Conservation (phyloP, 2,113 vertebrate species). For the Rhinoderma darwinii region DNA sequence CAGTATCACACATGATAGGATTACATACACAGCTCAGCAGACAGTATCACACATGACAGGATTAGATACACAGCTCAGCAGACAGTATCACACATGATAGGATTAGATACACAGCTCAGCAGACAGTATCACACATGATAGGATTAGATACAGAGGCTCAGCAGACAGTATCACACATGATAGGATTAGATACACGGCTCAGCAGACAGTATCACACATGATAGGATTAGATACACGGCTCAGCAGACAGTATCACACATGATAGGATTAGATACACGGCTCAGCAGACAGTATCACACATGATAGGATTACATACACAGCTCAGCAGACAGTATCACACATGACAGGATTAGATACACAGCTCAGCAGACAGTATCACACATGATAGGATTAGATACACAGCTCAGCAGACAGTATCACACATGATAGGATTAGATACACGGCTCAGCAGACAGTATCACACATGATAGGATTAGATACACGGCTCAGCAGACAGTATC, state of each 20-base stretch:
- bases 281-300: background rate
- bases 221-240: background rate
- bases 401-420: background rate
- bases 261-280: background rate
- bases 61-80: slow-evolving; percentile 17
- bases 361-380: background rate
- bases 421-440: background rate
- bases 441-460: background rate
- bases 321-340: background rate
- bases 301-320: background rate
- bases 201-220: background rate
- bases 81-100: background rate
- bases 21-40: too few species aligned
- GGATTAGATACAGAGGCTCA: slow-evolving; percentile 7
- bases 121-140: background rate
- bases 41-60: background rate
- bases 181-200: background rate
- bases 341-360: background rate
- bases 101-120: slow-evolving; percentile 16
- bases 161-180: background rate
- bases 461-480: background rate
- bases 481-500: background rate
- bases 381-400: background rate
- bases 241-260: background rate
- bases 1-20: background rate